A percentile compares a stretch with the other conserved stretches of the same genome.
Conservation (phyloP, 2,888 invertebrate species). For the Girardia tigrina region DNA sequence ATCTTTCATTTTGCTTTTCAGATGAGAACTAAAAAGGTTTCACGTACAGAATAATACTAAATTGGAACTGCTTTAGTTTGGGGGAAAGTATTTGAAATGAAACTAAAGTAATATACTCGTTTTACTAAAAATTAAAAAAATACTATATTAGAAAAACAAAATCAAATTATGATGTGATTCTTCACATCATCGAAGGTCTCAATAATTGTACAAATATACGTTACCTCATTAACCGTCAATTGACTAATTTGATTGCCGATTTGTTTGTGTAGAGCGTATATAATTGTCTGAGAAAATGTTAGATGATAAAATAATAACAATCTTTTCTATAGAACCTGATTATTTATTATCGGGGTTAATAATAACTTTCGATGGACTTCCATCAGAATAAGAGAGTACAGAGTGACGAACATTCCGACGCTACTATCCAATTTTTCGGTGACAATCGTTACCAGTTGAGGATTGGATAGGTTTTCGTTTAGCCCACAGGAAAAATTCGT, state of each 20-base stretch:
- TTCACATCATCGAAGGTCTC: background rate
- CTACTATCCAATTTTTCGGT: background rate
- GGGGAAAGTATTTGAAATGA: no score
- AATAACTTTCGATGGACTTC: background rate
- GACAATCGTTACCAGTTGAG: background rate
- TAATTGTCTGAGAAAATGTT: background rate
- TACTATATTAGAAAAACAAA: background rate
- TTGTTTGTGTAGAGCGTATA: background rate
- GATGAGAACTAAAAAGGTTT: no score
- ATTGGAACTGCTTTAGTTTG: no score
- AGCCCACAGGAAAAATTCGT: background rate
- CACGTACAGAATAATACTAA: no score
- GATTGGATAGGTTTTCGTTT: background rate
- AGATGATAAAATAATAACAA: background rate
- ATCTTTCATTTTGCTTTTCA: no score
- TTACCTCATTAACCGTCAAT: background rate
- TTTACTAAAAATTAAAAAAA: background rate
- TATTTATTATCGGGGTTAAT: background rate
- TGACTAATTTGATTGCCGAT: background rate
- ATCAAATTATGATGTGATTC: background rate
- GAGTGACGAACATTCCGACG: background rate
- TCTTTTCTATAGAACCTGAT: background rate
- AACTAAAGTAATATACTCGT: no score
- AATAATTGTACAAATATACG: no score
- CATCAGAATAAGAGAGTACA: background rate